Percentiles rank a stretch among this genome's conserved stretches.
Conservation (phyloP, 2,797 vertebrate genomes). For the Schizopygopsis malacanthus region DNA sequence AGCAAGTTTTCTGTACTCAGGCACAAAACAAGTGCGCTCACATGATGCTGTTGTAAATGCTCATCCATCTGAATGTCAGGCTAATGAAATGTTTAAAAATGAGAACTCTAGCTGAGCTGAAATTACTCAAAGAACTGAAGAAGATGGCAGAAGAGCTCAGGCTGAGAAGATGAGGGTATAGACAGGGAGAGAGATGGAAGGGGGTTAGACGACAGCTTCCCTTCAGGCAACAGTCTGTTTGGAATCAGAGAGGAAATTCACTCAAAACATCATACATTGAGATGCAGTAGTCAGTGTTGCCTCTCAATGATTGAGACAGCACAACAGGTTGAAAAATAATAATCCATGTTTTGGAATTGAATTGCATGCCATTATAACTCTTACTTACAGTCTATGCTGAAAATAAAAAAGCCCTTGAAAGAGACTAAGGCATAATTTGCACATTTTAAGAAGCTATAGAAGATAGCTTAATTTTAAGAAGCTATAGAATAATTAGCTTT, state of each 20-base stretch:
- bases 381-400: background rate
- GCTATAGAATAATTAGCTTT: background rate
- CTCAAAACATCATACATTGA: constrained; percentile 23
- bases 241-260: constrained; percentile 33
- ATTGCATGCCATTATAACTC: background rate
- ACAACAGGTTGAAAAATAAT: constrained; percentile 3
- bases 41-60: constrained; percentile 3
- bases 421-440: background rate
- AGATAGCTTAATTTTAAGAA: background rate
- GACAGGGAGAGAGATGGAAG: constrained; percentile 24
- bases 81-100: constrained; percentile 27
- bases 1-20: background rate
- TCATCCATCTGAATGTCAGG: constrained; percentile 3
- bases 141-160: constrained; percentile 19
- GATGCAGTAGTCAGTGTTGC: constrained; percentile 28
- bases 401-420: background rate
- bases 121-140: constrained; percentile 26
- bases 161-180: constrained; percentile 25
- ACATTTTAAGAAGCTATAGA: background rate
- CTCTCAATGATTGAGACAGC: constrained; percentile 21
- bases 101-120: constrained; percentile 33
- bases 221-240: constrained; percentile 46
- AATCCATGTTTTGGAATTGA: background rate
- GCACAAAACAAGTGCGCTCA: constrained; percentile 10
- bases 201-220: constrained; percentile 28